Evolutionary conservation across 2,113 vertebrate species (phyloP), one percentile per base, ranked within the genome.

Genomic region (Propithecus coquereli): DNA sequence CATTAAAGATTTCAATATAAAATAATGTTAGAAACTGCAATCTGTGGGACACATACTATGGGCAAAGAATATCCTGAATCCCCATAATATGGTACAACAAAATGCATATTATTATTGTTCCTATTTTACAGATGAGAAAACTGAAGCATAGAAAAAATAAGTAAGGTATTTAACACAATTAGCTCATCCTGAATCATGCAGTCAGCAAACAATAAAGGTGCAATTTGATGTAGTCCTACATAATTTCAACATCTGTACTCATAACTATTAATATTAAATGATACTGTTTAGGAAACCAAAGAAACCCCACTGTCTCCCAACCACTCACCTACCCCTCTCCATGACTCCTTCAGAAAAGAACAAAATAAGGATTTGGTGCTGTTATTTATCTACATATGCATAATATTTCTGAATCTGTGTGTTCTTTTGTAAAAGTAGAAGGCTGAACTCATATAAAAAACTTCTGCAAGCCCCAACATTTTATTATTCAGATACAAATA

Each of bases 401-500:
- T 66, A 93, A 43, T 83, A 17, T 66, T 86, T 40, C 52, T 52
- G 40, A 87, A 54, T 13, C 27, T 93, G 1, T 25, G 85, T 94
- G 1, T 25, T 85, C 61, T 27, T 47, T 81, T 96, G n/a, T 85
- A 77, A 89, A 96, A 90, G 34, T 63, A 71, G 32, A 94, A 91
- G 34, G 12, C 34, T 89, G 47, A 54, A 32, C 25, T 94, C 45
- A 87, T 94, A n/a, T 83, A 87, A 73, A 74, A 97, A 90, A 93
- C 22, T n/a, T 22, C 57, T 86, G 88, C 45, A 65, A 96, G 94
- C 6, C 3, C 25, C 65, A 77, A 1, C 50, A 13, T 95, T 97
- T 85, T 92, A 95, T 87, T 97, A 94, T 87, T 92, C 43, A 47
- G 34, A 92, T 88, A 81, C 34, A 90, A 95, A 92, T 77, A 82